These are phyloP conservation scores for Probosciger aterrimus DNA, from an alignment of 2,113 vertebrate species.

Conservation along the genomic window DNA sequence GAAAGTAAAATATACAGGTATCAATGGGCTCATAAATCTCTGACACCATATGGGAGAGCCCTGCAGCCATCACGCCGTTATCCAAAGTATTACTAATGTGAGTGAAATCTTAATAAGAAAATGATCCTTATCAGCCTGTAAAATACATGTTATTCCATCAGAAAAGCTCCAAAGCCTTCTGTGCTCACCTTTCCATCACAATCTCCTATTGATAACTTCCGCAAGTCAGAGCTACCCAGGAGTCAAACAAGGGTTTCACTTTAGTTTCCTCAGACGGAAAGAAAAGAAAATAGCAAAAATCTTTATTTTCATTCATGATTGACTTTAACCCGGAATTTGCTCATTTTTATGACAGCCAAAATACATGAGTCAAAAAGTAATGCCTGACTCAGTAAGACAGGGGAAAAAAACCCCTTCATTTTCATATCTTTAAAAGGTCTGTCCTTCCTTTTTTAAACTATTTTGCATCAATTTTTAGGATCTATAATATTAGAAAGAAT, in stretches of 20 bases:
- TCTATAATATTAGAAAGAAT: neutral
- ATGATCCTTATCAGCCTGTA: neutral
- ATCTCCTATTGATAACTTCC: neutral
- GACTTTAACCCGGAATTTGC: neutral
- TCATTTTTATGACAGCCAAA: neutral
- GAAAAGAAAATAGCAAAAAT: neutral
- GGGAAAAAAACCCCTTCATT: neutral
- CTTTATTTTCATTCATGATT: neutral
- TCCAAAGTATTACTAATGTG: neutral
- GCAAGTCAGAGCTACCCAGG: neutral
- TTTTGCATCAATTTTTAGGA: neutral
- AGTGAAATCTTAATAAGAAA: neutral
- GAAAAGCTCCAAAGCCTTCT: neutral
- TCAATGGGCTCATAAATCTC: neutral
- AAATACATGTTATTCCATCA: neutral
- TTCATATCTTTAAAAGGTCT: neutral
- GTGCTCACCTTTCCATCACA: neutral
- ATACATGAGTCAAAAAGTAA: neutral
- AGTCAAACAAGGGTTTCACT: neutral
- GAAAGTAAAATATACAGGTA: slow-evolving; percentile 1
- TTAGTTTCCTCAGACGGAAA: neutral
- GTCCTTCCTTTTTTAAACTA: neutral
- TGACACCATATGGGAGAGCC: neutral
- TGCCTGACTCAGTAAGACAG: neutral
- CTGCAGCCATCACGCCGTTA: neutral